A percentile compares a stretch with the other conserved stretches of the same genome.
Evolutionary conservation across 2,888 invertebrate species (phyloP).

Genomic region (Xestobium rufovillosum): DNA sequence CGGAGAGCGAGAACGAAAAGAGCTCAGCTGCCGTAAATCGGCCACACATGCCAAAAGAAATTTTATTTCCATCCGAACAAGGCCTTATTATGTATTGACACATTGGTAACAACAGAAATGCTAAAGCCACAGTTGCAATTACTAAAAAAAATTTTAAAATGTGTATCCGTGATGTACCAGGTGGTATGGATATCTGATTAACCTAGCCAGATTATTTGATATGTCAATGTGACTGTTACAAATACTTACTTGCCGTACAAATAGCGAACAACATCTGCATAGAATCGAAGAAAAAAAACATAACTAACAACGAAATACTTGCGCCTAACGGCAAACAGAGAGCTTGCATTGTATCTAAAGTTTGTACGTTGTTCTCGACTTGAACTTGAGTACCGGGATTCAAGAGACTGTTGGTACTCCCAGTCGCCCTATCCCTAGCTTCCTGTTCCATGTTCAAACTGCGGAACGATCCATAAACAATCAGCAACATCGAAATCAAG

Average conservation of each 20-base stretch:
- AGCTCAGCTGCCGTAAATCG: slow-evolving; percentile 92
- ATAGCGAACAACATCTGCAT: slow-evolving; percentile 95
- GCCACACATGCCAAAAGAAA: slow-evolving; percentile 86
- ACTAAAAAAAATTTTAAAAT: slow-evolving; percentile 55
- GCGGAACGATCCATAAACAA: slow-evolving; percentile 95
- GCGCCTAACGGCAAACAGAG: slow-evolving; percentile 93
- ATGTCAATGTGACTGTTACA: background rate
- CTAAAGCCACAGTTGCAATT: slow-evolving; percentile 93
- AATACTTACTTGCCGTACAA: slow-evolving; percentile 87
- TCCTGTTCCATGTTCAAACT: slow-evolving; percentile 95
- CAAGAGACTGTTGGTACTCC: slow-evolving; percentile 29
- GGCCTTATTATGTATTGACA: slow-evolving; percentile 90
- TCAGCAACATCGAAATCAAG: slow-evolving; percentile 92
- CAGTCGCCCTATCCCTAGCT: slow-evolving; percentile 64
- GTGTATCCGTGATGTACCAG: slow-evolving; percentile 9
- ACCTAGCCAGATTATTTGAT: too few relatives aligned
- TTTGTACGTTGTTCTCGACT: slow-evolving; percentile 60
- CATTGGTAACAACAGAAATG: slow-evolving; percentile 93
- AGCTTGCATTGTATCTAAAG: slow-evolving; percentile 94
- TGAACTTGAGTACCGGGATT: slow-evolving; percentile 36
- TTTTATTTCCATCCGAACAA: slow-evolving; percentile 76
- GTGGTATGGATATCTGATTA: background rate
- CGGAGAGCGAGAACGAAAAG: slow-evolving; percentile 83
- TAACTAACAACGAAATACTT: slow-evolving; percentile 88
- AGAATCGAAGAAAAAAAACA: slow-evolving; percentile 99